Conservation (phyloP, 1,140 invertebrate species). For the Ceratina calcarata region DNA sequence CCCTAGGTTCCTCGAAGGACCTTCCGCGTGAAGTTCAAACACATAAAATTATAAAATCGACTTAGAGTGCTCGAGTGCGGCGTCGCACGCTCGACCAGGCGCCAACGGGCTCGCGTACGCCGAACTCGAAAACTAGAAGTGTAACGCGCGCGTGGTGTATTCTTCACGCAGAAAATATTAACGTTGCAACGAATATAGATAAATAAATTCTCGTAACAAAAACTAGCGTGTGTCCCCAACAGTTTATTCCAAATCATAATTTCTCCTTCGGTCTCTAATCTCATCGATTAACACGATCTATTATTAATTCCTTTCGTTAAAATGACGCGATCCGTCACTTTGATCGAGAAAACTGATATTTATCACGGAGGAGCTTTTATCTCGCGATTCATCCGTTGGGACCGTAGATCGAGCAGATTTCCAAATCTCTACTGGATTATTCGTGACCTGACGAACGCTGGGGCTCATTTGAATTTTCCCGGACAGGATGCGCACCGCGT, state of each 20-base stretch:
- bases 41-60: background rate
- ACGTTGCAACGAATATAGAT: constrained; percentile 45
- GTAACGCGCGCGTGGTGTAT: background rate
- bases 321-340: too few species aligned
- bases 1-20: background rate
- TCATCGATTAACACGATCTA: too few species aligned
- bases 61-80: background rate
- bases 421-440: constrained; percentile 50
- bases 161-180: constrained; percentile 7
- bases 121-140: background rate
- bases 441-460: constrained; percentile 7
- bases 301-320: too few species aligned
- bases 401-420: constrained; percentile 48
- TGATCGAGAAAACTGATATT: background rate
- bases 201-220: constrained; percentile 1
- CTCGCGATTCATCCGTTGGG: constrained; percentile 11
- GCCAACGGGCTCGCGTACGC: constrained; percentile 1
- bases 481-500: constrained; percentile 74
- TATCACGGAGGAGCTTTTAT: constrained; percentile 9
- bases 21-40: background rate
- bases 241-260: background rate
- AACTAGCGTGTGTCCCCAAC: background rate
- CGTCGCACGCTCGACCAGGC: background rate
- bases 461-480: constrained; percentile 73
- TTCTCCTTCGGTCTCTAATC: too few species aligned